These are phyloP conservation scores for Cervus canadensis DNA, from an alignment of 2,113 vertebrate genomes.

Conservation along the genomic window DNA sequence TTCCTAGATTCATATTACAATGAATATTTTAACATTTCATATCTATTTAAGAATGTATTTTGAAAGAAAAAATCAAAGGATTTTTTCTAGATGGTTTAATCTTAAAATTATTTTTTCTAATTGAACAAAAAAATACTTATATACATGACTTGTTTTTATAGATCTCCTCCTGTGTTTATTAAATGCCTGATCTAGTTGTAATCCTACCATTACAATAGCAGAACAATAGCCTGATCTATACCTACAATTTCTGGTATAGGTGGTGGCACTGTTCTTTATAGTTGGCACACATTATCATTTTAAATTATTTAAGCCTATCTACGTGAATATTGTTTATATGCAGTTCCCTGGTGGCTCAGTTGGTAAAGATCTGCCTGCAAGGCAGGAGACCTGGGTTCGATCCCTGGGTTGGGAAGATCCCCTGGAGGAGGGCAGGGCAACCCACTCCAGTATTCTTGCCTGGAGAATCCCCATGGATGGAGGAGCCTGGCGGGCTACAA, in stretches of 20 bases:
- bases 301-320: neutral
- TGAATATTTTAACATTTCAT: constrained; percentile 61
- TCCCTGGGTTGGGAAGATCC: neutral
- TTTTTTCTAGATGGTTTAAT: neutral
- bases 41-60: constrained; percentile 37
- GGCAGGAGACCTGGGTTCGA: rapidly evolving
- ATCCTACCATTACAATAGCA: neutral
- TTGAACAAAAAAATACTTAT: constrained; percentile 18
- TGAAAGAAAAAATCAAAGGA: constrained; percentile 19
- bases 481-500: neutral
- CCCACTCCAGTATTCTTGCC: neutral
- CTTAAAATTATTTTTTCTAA: constrained; percentile 41
- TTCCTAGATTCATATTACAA: constrained; percentile 41
- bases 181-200: neutral
- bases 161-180: neutral
- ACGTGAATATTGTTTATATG: neutral
- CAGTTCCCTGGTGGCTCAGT: neutral
- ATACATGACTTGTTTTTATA: neutral
- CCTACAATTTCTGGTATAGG: neutral
- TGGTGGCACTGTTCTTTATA: neutral
- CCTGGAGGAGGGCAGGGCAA: neutral
- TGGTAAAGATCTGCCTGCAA: neutral
- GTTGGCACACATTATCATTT: neutral
- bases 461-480: neutral
- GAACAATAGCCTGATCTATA: neutral